Percentiles rank a stretch among this genome's conserved stretches.
phyloP scores from a whole-genome alignment of 2,113 vertebrate genomes.

The Oryzias celebensis region DNA sequence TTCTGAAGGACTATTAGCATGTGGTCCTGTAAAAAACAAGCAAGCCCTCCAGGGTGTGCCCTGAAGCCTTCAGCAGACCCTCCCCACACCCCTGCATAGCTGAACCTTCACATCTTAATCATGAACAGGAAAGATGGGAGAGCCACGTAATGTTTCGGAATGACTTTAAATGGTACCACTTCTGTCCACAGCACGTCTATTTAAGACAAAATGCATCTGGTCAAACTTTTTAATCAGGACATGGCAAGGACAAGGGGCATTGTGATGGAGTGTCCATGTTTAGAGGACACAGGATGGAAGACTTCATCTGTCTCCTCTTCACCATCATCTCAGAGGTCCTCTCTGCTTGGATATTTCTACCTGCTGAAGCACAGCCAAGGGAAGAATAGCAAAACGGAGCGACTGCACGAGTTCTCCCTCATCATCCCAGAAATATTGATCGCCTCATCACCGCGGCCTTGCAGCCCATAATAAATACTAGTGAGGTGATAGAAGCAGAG shows the following conservation, averaged over 20 bases:
- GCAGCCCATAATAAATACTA: conserved; percentile 75
- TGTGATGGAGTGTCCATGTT: conserved; percentile 73
- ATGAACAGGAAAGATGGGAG: conserved; percentile 5
- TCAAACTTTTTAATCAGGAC: conserved; percentile 76
- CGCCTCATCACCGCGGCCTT: conserved; percentile 72
- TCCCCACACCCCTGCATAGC: not conserved
- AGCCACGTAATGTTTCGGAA: conserved; percentile 9
- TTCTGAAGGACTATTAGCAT: not conserved
- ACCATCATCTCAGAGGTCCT: conserved; percentile 70
- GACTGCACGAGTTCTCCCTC: conserved; percentile 65
- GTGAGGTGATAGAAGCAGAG: conserved; percentile 52
- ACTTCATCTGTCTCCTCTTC: conserved; percentile 72
- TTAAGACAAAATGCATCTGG: conserved; percentile 56
- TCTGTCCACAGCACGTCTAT: conserved; percentile 49
- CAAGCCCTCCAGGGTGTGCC: not conserved
- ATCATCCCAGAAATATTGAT: conserved; percentile 78
- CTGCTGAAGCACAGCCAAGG: conserved; percentile 71
- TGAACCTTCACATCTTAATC: conserved; percentile 18
- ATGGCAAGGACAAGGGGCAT: conserved; percentile 68
- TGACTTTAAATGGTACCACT: conserved; percentile 16
- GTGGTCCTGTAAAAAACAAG: not conserved
- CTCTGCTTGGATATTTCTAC: conserved; percentile 70
- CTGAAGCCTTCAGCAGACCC: not conserved
- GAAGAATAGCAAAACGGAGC: conserved; percentile 57
- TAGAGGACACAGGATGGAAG: conserved; percentile 69